Evolutionary conservation across 2,113 vertebrate genomes (phyloP), one percentile per base, ranked within the genome.

Genomic region (Sminthopsis crassicaudata): DNA sequence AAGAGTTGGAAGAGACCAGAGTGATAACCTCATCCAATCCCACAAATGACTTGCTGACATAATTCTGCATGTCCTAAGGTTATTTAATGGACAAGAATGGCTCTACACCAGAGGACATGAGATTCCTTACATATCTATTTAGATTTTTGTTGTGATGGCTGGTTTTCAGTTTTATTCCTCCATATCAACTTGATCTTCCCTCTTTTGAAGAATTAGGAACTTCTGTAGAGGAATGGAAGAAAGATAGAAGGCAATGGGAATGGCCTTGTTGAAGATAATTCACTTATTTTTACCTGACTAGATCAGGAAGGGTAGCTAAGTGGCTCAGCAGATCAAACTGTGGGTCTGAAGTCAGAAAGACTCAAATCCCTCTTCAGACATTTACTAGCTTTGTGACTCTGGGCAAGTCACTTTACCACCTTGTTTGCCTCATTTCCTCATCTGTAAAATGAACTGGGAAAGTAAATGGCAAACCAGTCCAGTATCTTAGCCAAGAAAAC

Each of bases 61-160:
- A 50, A 46, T 36, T 52, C 52, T 92, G 50, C 60, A 90, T 91
- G 53, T 90, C 67, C 7, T 42, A 42, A 42, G 67, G 67, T 6
- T 16, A 84, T 84, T 42, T 84, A 19, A 84, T 42, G 67, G 67
- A 42, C 36, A 8, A 19, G 19, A 91, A 48, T 0, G 90, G 10
- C n/a, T 0, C 0, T 57, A 19, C 48, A 67, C n/a, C 27, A 36
- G 16, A 19, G 36, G 54, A 42, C 67, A 1, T 0, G 24, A 1
- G 89, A 51, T 36, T 93, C 89, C 0, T 2, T 92, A 52, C 55
- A 11, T 14, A 36, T 23, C 4, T 53, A 46, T 53, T 30, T 42
- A 1, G 23, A 67, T 9, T 53, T 57, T n/a, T 53, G 46, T 46
- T 91, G 3, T 25, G 26, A 25, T 30, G 48, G 22, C 54, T 46